These are phyloP conservation scores for Amphimallon solstitiale DNA, from an alignment of 2,888 invertebrate genomes.

Conservation along the genomic window DNA sequence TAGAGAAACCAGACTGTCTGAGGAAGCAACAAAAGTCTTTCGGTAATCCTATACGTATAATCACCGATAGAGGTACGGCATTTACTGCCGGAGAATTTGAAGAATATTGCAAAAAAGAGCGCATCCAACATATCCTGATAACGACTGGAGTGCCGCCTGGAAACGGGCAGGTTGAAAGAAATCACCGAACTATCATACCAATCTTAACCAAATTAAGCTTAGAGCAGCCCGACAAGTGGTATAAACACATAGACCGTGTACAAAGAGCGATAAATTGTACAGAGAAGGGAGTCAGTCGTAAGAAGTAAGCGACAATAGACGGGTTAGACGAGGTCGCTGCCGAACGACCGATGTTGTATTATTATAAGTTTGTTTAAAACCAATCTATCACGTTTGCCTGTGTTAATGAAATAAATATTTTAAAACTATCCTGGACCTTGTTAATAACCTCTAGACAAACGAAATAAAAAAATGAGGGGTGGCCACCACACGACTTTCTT, in stretches of 20 bases:
- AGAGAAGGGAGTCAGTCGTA: constrained; percentile 41
- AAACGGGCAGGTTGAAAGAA: constrained; percentile 39
- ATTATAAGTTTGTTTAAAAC: no score
- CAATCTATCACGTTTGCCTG: no score
- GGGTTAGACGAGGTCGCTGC: no score
- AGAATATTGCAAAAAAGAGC: constrained; percentile 37
- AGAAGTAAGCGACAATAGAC: no score
- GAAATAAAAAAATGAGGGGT: no score
- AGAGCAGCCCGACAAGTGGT: constrained; percentile 42
- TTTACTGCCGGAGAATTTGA: constrained; percentile 40
- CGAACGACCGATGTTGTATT: no score
- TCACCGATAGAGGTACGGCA: constrained; percentile 42
- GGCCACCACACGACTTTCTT: no score
- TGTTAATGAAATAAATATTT: constrained; percentile 41
- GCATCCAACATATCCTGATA: constrained; percentile 33
- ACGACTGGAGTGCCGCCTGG: constrained; percentile 34
- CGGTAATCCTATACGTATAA: constrained; percentile 42
- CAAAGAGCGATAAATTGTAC: constrained; percentile 43
- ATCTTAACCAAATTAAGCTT: constrained; percentile 40
- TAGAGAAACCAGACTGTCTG: constrained; percentile 34
- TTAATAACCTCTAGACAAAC: no score
- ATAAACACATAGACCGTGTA: constrained; percentile 39
- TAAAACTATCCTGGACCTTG: no score
- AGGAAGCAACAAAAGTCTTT: constrained; percentile 36
- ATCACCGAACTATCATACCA: constrained; percentile 31